Percentiles rank a stretch among this genome's conserved stretches.
Evolutionary conservation across 2,797 vertebrate genomes (phyloP).

Genomic region (Distichodus sexfasciatus): DNA sequence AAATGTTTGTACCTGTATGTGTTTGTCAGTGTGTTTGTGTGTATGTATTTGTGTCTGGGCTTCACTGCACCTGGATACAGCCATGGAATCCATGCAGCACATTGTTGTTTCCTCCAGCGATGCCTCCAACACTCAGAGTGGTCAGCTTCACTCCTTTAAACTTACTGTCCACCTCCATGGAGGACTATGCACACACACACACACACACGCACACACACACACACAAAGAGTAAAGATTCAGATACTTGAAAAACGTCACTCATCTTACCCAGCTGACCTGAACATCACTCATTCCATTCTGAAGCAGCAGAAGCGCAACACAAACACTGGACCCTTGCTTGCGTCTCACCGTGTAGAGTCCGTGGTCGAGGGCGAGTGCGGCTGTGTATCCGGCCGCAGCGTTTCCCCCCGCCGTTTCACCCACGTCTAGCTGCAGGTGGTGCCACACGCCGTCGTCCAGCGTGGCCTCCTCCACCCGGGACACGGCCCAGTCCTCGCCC

Average conservation of each 20-base stretch:
- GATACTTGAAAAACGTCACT: background rate
- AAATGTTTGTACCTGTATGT: too few relatives aligned
- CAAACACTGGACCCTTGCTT: background rate
- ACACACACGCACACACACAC: slow-evolving; percentile 24
- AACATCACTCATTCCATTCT: background rate
- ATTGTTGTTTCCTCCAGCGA: slow-evolving; percentile 64
- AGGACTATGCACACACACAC: slow-evolving; percentile 62
- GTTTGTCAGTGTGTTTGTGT: background rate
- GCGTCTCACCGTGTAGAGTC: slow-evolving; percentile 81
- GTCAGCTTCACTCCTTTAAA: slow-evolving; percentile 81
- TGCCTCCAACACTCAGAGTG: slow-evolving; percentile 81
- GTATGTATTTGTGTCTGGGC: background rate
- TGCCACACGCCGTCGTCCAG: slow-evolving; percentile 91
- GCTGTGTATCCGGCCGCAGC: slow-evolving; percentile 60
- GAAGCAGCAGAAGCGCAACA: background rate
- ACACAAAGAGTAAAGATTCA: background rate
- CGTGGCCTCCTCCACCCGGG: slow-evolving; percentile 78
- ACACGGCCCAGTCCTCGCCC: slow-evolving; percentile 76
- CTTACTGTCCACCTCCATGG: slow-evolving; percentile 79
- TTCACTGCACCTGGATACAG: slow-evolving; percentile 82
- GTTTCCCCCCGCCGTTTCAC: slow-evolving; percentile 53
- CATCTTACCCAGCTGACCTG: background rate
- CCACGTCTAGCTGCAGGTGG: slow-evolving; percentile 83
- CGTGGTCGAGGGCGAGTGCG: slow-evolving; percentile 81
- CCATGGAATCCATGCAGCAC: slow-evolving; percentile 85